A percentile compares a stretch with the other conserved stretches of the same genome.
Conservation (phyloP, 2,113 vertebrate genomes). For the Prolemur simus region DNA sequence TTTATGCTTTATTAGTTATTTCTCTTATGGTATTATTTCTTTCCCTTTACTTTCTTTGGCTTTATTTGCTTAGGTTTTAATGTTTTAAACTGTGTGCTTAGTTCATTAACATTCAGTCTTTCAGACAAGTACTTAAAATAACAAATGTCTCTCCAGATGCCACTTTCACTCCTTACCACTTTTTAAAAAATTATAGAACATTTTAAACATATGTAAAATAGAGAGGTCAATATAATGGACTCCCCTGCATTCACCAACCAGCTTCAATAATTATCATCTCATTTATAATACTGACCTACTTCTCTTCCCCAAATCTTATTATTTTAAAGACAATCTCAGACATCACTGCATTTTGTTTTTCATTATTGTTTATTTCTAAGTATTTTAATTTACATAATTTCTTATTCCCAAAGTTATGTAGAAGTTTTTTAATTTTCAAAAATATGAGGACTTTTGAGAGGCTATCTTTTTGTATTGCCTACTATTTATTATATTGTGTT, state of each 20-base stretch:
- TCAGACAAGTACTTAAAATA: neutral
- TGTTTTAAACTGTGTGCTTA: neutral
- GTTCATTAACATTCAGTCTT: neutral
- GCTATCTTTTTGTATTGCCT: neutral
- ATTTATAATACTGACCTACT: neutral
- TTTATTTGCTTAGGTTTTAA: neutral
- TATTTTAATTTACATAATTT: neutral
- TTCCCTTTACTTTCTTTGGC: neutral
- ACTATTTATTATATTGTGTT: neutral
- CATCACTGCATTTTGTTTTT: neutral
- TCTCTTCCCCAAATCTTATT: neutral
- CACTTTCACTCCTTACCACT: neutral
- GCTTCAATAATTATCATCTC: neutral
- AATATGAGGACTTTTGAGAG: neutral
- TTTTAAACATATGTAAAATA: neutral
- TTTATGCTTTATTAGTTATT: neutral
- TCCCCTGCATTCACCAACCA: no score
- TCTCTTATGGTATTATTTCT: neutral
- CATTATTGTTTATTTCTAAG: neutral
- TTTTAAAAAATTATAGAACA: neutral
- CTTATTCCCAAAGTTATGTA: neutral
- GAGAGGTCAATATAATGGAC: neutral
- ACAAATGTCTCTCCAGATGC: neutral
- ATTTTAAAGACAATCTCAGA: neutral
- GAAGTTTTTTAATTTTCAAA: neutral